A percentile compares a stretch with the other conserved stretches of the same genome.
phyloP scores from a whole-genome alignment of 2,888 invertebrate genomes.

The Hypomecis punctinalis region DNA sequence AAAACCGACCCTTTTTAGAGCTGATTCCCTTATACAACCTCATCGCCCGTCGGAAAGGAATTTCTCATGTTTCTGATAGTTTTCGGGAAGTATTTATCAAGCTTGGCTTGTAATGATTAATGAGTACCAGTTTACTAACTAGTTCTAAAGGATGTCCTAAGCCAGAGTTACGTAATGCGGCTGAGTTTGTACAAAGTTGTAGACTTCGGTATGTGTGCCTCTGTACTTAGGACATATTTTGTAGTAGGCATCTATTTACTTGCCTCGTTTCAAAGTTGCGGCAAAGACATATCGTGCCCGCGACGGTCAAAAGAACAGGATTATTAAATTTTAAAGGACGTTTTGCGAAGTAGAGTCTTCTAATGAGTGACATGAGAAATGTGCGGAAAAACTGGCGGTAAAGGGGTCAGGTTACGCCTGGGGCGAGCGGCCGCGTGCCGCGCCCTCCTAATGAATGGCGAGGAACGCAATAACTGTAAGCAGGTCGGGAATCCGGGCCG shows the following conservation, averaged over 20 bases:
- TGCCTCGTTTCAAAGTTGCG: not conserved
- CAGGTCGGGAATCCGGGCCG: conserved; percentile 49
- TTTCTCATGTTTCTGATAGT: conserved; percentile 34
- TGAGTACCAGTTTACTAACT: conserved; percentile 41
- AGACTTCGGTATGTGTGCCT: not conserved
- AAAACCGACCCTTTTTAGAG: conserved; percentile 16
- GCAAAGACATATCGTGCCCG: not conserved
- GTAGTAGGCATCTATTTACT: not conserved
- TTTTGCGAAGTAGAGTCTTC: conserved; percentile 36
- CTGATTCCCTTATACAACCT: conserved; percentile 14
- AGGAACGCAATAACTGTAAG: conserved; percentile 55
- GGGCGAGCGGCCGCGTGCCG: conserved; percentile 36
- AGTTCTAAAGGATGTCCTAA: conserved; percentile 25
- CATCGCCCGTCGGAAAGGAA: conserved; percentile 11
- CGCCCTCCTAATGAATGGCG: conserved; percentile 44
- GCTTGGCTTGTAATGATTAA: conserved; percentile 41
- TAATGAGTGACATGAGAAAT: conserved; percentile 38
- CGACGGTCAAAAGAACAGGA: not conserved
- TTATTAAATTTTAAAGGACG: conserved; percentile 22
- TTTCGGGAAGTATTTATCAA: conserved; percentile 41
- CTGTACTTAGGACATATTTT: not conserved
- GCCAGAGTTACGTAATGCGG: conserved; percentile 28
- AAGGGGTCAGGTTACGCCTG: conserved; percentile 43
- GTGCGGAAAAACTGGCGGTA: conserved; percentile 37
- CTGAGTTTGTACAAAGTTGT: conserved; percentile 14